Evolutionary conservation across 30 jellyfish, hydroid and myxozoan species (phyloP).

Genomic region (Turritopsis rubra): DNA sequence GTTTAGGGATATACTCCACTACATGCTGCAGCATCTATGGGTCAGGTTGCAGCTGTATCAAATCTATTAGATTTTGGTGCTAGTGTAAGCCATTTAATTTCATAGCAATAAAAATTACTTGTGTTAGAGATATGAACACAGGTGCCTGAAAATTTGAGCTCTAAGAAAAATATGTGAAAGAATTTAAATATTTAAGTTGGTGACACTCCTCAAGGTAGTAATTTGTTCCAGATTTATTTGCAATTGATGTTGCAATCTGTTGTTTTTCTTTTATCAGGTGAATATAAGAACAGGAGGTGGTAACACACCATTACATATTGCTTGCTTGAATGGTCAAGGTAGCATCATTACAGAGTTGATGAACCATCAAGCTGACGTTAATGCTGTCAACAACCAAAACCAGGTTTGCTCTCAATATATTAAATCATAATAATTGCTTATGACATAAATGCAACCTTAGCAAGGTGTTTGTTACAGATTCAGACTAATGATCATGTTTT

Average conservation of each 20-base stretch:
- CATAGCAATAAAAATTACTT: background rate
- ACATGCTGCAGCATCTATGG: slow-evolving; percentile 97
- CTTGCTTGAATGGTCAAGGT: slow-evolving; percentile 93
- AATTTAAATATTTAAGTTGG: too few species aligned
- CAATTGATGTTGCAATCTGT: background rate
- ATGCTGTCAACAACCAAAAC: slow-evolving; percentile 49
- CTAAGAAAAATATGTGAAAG: too few species aligned
- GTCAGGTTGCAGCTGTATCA: slow-evolving; percentile 60
- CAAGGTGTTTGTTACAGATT: too few species aligned
- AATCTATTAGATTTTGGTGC: slow-evolving; percentile 76
- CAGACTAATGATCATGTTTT: background rate
- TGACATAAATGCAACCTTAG: background rate
- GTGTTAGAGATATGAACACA: background rate
- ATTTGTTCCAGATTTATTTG: background rate
- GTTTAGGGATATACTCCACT: slow-evolving; percentile 79
- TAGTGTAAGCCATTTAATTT: slow-evolving; percentile 39
- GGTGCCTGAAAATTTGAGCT: background rate
- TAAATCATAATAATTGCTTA: background rate
- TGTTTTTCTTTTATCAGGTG: slow-evolving; percentile 36
- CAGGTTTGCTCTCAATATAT: slow-evolving; percentile 49
- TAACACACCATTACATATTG: slow-evolving; percentile 84
- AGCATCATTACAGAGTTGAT: slow-evolving; percentile 58
- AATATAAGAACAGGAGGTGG: slow-evolving; percentile 68
- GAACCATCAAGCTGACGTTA: slow-evolving; percentile 48
- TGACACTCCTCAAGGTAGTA: too few species aligned